Conservation (phyloP, 1,140 invertebrate genomes). For the Notospermus geniculatus region DNA sequence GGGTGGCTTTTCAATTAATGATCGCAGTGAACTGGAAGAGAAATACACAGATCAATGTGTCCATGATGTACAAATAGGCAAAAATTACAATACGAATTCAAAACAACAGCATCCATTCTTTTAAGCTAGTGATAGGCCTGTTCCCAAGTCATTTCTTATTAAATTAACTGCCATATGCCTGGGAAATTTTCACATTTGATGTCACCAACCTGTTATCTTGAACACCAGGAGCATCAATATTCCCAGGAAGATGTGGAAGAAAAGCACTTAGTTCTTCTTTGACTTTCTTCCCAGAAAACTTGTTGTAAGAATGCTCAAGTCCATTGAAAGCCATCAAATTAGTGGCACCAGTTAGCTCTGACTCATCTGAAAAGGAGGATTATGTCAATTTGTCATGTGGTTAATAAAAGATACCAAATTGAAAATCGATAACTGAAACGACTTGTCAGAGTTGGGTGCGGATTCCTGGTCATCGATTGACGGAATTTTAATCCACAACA, state of each 20-base stretch:
- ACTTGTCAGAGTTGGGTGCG: too few relatives aligned
- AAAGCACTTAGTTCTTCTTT: constrained; percentile 94
- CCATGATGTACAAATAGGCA: neutral
- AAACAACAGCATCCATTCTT: neutral
- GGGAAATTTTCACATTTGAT: too few relatives aligned
- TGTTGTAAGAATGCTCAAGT: constrained; percentile 94
- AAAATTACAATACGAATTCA: neutral
- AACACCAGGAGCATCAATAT: constrained; percentile 84
- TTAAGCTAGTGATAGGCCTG: too few relatives aligned
- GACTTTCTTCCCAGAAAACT: constrained; percentile 94
- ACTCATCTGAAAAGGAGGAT: constrained; percentile 69
- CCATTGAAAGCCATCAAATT: constrained; percentile 96
- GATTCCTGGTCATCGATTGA: too few relatives aligned
- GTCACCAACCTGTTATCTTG: constrained; percentile 66
- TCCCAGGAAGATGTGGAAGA: constrained; percentile 88
- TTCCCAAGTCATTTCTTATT: too few relatives aligned
- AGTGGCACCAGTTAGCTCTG: constrained; percentile 90
- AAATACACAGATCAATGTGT: constrained; percentile 8
- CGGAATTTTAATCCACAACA: too few relatives aligned
- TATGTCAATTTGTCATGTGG: too few relatives aligned
- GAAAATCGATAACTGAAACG: too few relatives aligned
- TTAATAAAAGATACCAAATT: too few relatives aligned
- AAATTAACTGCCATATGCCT: constrained; percentile 11
- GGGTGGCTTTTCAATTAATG: constrained; percentile 95
- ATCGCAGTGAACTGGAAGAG: constrained; percentile 78